phyloP scores from a whole-genome alignment of 2,888 invertebrate species.

The Geophilus truncorum region DNA sequence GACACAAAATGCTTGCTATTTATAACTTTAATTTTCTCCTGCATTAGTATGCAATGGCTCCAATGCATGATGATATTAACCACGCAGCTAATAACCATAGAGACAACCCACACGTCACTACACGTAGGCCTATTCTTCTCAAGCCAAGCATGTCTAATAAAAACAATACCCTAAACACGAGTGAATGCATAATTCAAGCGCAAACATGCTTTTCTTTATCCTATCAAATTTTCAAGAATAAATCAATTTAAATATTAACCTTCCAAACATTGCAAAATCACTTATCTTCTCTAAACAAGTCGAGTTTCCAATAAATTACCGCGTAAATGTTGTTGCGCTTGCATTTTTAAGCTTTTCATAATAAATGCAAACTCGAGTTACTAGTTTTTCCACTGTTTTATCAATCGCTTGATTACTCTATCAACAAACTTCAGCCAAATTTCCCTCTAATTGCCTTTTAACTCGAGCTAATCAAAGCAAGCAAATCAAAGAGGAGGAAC shows the following conservation, averaged over 20 bases:
- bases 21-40: constrained; percentile 6
- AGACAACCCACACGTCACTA: background rate
- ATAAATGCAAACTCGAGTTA: background rate
- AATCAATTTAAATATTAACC: background rate
- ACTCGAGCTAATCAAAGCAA: constrained; percentile 2
- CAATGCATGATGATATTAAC: background rate
- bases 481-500: background rate
- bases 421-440: background rate
- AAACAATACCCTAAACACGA: background rate
- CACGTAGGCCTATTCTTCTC: background rate
- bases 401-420: background rate
- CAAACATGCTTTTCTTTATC: background rate
- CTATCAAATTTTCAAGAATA: background rate
- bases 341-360: background rate
- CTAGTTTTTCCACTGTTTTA: background rate
- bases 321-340: too few relatives aligned
- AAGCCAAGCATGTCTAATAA: background rate
- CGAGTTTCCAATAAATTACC: background rate
- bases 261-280: background rate
- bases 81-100: constrained; percentile 10
- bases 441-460: constrained; percentile 2
- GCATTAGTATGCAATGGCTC: constrained; percentile 16
- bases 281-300: background rate
- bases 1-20: background rate
- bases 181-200: background rate